Evolutionary conservation across 2,888 invertebrate species (phyloP), one percentile per base, ranked within the genome.

Genomic region (Ametastegia equiseti): DNA sequence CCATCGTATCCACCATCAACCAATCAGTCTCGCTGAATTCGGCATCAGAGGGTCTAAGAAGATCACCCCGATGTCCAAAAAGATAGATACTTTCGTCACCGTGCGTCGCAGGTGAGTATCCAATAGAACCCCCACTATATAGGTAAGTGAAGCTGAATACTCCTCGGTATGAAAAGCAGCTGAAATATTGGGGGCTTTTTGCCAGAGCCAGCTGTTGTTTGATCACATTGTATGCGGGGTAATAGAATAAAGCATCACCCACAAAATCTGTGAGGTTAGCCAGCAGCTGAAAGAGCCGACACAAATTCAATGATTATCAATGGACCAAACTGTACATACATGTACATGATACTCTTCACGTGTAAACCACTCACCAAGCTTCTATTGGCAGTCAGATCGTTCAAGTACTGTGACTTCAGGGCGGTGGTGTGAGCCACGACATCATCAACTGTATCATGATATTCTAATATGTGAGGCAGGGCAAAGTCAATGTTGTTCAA

Each of bases 21-120:
- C n/a, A 50, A 33, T 73, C 73, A 50, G 47, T 33, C 19, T 73
- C 47, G 9, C 50, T 50, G 3, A 30, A 73, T 50, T 27, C 19
- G 9, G 13, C 5, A 27, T 30, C 50, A 6, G 50, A 3, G 5
- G 73, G 50, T 6, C 50, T 50, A 23, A 50, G 39, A 27, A 2
- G 15, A n/a, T 11, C 30, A 13, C 27, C 23, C n/a, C 27, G 27
- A 30, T 27, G 45, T 9, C 45, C 27, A 39, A 50, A 47, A 4
- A 93, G 83, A 83, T 93, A 92, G 54, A 93, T 89, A 2, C 93
- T 85, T 77, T 93, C 93, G 83, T 93, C 93, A 0, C 92, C 92
- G 83, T 93, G 93, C 54, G 92, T 90, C 3, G 92, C 92, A 11
- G 93, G 85, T 19, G 83, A 19, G n/a, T 83, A 79, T 0, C 15